Base-by-base conservation (phyloP, 2,888 invertebrate species). In the Drosophila lacicola region DNA sequence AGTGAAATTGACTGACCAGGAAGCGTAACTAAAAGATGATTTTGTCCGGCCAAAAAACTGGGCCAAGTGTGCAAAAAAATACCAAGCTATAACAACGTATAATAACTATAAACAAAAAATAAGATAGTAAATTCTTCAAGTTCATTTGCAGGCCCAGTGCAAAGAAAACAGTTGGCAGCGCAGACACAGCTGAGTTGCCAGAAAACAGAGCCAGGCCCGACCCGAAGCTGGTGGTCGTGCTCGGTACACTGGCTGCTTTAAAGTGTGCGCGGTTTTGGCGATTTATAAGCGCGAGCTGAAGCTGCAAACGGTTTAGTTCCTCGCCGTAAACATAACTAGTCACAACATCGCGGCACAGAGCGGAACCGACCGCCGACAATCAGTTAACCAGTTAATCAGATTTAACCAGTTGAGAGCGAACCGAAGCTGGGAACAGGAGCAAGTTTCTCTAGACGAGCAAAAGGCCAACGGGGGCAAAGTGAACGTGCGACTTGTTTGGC, bases 241-340 rank as follows among this genome's bases (percentile, higher is more conserved):
- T 44, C n/a, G 19, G n/a, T n/a, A 29, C 42, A 55, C 25, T 25
- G 55, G 56, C 70, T 60, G 72, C 61, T 80, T 71, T 70, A 72
- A 50, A 45, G 55, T 45, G 56, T 61, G 60, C 34, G 63, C 25
- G 46, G 50, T 55, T 61, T 65, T 70, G 42, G 36, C 55, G 63
- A 72, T 76, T 82, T 90, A 90, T 80, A 90, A 90, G 84, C 82
- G 65, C 72, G 80, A 71, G 80, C 58, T 78, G 82, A 77, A 75
- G 78, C 89, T 83, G 78, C 79, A 82, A 80, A 74, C 88, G 86
- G 91, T 90, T 90, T 90, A 90, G 90, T 90, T 90, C 90, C 90
- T 90, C 90, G 88, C 89, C 83, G 89, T 86, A 90, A 90, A 90
- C 89, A 89, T 84, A 89, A 87, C 91, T 90, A 90, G 90, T 90